These are phyloP conservation scores for Dasyprocta punctata DNA, from an alignment of 2,113 vertebrate genomes.

Conservation along the genomic window DNA sequence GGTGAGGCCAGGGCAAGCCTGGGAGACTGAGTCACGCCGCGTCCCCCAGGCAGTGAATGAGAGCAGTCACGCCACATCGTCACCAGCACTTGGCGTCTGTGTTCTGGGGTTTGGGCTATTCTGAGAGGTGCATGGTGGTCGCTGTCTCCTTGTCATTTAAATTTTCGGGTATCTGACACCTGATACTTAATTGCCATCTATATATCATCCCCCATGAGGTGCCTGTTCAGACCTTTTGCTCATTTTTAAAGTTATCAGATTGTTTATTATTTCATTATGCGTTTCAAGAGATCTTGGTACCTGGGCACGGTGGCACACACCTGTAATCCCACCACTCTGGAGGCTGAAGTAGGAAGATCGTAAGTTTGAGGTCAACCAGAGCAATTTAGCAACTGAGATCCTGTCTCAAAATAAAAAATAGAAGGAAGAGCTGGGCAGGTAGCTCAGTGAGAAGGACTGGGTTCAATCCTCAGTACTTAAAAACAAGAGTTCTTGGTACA, in stretches of 20 bases:
- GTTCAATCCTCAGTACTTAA: no score
- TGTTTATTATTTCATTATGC: neutral
- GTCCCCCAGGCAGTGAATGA: neutral
- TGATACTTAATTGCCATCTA: neutral
- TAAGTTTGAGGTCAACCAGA: neutral
- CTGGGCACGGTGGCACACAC: neutral
- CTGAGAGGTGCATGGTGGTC: rapidly evolving
- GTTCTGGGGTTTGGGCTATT: neutral
- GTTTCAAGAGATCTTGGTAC: neutral
- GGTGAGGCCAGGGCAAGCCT: neutral
- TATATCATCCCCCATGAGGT: neutral
- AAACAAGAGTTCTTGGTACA: neutral
- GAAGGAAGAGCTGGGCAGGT: neutral
- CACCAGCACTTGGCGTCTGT: neutral
- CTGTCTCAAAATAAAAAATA: neutral
- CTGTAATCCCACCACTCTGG: neutral
- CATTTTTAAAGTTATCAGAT: neutral
- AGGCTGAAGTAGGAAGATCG: neutral
- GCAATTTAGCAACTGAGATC: neutral
- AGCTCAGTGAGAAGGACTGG: neutral
- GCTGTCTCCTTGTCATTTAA: rapidly evolving
- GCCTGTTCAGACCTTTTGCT: neutral
- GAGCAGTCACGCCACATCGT: neutral
- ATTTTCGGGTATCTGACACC: rapidly evolving
- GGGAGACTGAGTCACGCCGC: neutral